phyloP scores from a whole-genome alignment of 2,888 invertebrate species.

The Drosophila leonis region DNA sequence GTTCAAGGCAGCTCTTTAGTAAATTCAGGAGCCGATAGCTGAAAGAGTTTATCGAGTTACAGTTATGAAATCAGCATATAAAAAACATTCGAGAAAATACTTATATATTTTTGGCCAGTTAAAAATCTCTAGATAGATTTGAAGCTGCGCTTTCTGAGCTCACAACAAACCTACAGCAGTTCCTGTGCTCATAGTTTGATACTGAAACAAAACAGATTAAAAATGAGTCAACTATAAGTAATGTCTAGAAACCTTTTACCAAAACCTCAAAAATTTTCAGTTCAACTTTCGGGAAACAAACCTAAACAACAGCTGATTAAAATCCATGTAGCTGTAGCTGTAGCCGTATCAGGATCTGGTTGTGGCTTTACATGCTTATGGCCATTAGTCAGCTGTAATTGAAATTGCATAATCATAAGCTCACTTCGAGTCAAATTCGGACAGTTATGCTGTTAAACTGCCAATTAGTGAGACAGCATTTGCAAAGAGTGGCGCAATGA shows the following conservation, averaged over 20 bases:
- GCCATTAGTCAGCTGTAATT: conserved; percentile 53
- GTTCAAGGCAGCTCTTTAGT: no score
- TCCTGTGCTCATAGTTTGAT: not conserved
- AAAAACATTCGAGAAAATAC: no score
- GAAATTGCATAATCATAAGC: conserved; percentile 71
- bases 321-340: not conserved
- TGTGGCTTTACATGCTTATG: not conserved
- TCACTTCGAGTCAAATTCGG: conserved; percentile 42
- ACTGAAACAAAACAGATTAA: not conserved
- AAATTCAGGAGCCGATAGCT: no score
- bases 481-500: not conserved
- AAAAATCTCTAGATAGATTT: no score
- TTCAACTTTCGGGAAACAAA: not conserved
- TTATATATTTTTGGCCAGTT: no score
- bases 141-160: no score
- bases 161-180: not conserved
- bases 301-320: not conserved
- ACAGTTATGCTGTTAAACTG: conserved; percentile 72
- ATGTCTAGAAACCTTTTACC: not conserved
- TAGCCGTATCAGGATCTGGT: not conserved
- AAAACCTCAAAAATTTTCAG: not conserved
- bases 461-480: conserved; percentile 68
- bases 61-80: no score
- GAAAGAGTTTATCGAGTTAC: no score
- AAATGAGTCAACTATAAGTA: not conserved